Evolutionary conservation across 92 coral and sea anemone species (phyloP).

Genomic region (Ricordea florida): DNA sequence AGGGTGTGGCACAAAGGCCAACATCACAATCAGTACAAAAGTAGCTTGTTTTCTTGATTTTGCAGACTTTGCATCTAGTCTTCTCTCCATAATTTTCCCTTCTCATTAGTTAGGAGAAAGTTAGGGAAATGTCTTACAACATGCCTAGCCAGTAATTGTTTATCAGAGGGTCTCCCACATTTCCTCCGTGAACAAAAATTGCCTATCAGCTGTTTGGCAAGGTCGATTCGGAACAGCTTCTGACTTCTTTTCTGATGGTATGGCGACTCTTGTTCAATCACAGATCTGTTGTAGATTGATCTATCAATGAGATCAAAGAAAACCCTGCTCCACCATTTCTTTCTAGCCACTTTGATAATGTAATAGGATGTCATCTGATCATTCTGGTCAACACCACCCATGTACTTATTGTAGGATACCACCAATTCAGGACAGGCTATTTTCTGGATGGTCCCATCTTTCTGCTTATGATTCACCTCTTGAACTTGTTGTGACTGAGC

Average conservation of each 20-base stretch:
- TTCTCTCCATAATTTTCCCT: no score
- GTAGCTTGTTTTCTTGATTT: no score
- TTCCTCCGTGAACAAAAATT: no score
- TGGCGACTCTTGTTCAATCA: slow-evolving; percentile 23
- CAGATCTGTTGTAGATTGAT: neutral
- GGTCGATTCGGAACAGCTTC: neutral
- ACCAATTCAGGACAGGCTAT: neutral
- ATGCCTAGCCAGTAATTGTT: no score
- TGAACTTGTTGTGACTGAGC: neutral
- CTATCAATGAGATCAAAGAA: slow-evolving; percentile 39
- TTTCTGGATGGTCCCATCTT: slow-evolving; percentile 9
- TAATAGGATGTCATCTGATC: slow-evolving; percentile 53
- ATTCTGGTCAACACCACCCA: slow-evolving; percentile 58
- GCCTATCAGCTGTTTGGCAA: slow-evolving; percentile 20
- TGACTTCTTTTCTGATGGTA: neutral
- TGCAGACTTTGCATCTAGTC: no score
- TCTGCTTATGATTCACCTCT: slow-evolving; percentile 6
- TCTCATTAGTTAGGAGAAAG: no score
- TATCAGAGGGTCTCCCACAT: no score
- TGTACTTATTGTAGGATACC: slow-evolving; percentile 8
- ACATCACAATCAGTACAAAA: no score
- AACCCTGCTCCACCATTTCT: slow-evolving; percentile 39
- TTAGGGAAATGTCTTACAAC: no score
- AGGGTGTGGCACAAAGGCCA: no score
- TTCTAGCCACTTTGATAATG: slow-evolving; percentile 24